These are phyloP conservation scores for Ciconia boyciana DNA, from an alignment of 2,113 vertebrate species.

Conservation along the genomic window DNA sequence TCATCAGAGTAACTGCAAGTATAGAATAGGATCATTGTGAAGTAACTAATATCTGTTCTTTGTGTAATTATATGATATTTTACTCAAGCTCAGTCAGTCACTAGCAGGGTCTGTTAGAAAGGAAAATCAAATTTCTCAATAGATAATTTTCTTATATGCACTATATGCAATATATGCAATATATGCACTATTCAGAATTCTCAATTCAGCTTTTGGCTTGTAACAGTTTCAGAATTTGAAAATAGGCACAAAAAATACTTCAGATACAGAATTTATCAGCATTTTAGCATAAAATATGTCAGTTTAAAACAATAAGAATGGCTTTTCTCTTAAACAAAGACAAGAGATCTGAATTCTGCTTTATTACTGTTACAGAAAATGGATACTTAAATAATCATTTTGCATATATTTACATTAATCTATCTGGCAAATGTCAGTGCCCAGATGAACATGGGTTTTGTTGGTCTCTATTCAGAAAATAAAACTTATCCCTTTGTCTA, in stretches of 20 bases:
- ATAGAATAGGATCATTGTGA: slow-evolving; percentile 26
- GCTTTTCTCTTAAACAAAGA: neutral
- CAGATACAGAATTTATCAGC: neutral
- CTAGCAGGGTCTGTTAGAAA: slow-evolving; percentile 5
- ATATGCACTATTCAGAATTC: neutral
- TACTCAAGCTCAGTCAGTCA: neutral
- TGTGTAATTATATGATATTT: slow-evolving; percentile 1
- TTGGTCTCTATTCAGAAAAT: neutral
- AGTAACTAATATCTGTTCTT: neutral
- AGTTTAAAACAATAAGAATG: neutral
- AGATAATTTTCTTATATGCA: neutral
- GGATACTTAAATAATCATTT: neutral
- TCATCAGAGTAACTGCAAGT: neutral
- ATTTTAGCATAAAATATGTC: neutral
- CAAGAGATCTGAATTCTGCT: neutral
- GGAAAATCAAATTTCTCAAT: slow-evolving; percentile 30
- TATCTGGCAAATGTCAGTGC: neutral
- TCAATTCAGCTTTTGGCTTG: neutral
- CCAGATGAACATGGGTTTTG: neutral
- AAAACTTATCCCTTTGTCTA: neutral
- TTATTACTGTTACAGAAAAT: neutral
- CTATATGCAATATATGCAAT: too few species aligned
- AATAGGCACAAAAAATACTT: neutral
- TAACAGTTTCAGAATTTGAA: neutral
- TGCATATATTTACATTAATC: neutral